Evolutionary conservation across 2,888 invertebrate genomes (phyloP).

Genomic region (Dryadula phaetusa): DNA sequence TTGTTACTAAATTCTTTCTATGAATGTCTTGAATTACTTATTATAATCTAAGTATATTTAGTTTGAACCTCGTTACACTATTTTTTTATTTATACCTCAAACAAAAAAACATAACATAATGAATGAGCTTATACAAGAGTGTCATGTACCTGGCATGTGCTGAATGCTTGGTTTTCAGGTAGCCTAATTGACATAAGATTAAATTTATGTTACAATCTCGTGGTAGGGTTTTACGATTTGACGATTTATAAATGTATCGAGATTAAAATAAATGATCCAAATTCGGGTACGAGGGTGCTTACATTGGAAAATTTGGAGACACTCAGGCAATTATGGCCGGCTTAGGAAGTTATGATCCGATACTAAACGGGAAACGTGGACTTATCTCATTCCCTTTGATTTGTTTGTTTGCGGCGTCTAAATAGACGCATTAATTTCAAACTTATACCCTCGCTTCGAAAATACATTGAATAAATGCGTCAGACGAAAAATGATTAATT

Average conservation of each 20-base stretch:
- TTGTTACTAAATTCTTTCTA: neutral
- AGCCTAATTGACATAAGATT: slow-evolving; percentile 27
- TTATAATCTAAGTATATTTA: no score
- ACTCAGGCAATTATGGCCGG: slow-evolving; percentile 69
- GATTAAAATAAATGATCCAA: slow-evolving; percentile 51
- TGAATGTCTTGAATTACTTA: no score
- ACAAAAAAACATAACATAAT: neutral
- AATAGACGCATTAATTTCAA: slow-evolving; percentile 67
- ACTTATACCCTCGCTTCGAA: slow-evolving; percentile 20
- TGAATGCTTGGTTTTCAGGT: no score
- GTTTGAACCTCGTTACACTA: no score
- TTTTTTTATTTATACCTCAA: neutral
- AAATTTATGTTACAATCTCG: slow-evolving; percentile 27
- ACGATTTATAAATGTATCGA: slow-evolving; percentile 34
- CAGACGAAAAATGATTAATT: slow-evolving; percentile 7
- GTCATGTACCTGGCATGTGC: slow-evolving; percentile 3
- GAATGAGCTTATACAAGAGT: neutral
- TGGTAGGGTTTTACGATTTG: slow-evolving; percentile 18
- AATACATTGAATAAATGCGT: neutral
- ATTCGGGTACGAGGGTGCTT: slow-evolving; percentile 50
- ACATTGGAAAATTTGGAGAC: slow-evolving; percentile 62
- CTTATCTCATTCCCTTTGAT: slow-evolving; percentile 67
- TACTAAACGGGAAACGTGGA: slow-evolving; percentile 60
- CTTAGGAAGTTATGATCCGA: slow-evolving; percentile 72
- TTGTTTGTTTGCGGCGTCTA: slow-evolving; percentile 63